Base-by-base conservation (phyloP, 2,888 invertebrate genomes). In the Rhimphoctona megacephalus region DNA sequence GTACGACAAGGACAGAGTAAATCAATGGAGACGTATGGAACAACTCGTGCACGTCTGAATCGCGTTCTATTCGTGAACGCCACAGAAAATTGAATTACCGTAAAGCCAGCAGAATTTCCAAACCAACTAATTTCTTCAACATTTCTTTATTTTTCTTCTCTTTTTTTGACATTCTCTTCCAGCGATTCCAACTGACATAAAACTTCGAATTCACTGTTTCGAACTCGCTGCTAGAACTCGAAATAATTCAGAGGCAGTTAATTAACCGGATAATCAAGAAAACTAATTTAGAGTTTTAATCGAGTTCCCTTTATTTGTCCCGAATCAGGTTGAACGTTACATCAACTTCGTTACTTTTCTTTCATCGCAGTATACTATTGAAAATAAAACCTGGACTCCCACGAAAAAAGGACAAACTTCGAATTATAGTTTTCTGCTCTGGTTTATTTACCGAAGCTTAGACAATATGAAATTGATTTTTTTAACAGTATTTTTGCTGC, bases 71-170 rank as follows among this genome's bases (percentile, higher is more conserved):
- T 85, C 89, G 87, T 84, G 85, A 87, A 85, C 88, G 81, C 87
- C 82, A 70, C 80, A 87, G 89, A 91, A 92, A 92, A 92, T 92
- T 90, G 89, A 92, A 92, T 92, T 92, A 91, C 88, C 57, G 49
- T 57, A 22, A 66, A 69, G 17, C 49, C 25, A 67, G 33, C 57
- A 14, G 69, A 81, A 54, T 77, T 72, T 69, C 61, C 84, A 81
- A 85, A 81, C 76, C 69, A 11, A 79, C 74, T 78, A 49, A 33
- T 85, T 66, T 17, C 46, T 64, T 80, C 54, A 8, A 66, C 57
- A 19, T 54, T 69, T 74, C 19, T 25, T 66, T 39, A 22, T 52
- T 67, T n/a, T 46, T 52, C 19, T 39, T 61, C 8, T 2, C 25
- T 39, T 74, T 54, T 74, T 74, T 52, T 70, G 8, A 19, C 49